Evolutionary conservation across 1,140 invertebrate genomes (phyloP).

Genomic region (Maconellicoccus hirsutus): DNA sequence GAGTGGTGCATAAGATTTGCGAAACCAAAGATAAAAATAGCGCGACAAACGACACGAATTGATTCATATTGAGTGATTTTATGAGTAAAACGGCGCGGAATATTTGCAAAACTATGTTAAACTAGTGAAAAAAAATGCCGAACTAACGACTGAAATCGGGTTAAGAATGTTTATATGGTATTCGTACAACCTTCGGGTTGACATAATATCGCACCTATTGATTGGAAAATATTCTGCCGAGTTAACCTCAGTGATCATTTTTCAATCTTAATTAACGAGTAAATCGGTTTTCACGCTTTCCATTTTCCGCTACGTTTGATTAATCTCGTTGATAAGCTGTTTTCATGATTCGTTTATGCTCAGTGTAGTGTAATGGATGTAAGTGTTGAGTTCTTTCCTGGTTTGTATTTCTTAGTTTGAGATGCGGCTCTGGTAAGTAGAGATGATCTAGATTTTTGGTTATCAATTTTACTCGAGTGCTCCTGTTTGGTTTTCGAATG

Average conservation of each 20-base stretch:
- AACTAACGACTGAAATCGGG: neutral
- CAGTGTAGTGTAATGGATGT: neutral
- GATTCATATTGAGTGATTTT: neutral
- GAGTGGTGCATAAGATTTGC: neutral
- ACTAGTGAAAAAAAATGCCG: neutral
- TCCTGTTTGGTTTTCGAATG: too few species aligned
- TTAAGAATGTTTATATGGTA: neutral
- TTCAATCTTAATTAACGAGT: neutral
- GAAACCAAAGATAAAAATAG: slow-evolving; percentile 7
- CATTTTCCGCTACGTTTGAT: slow-evolving; percentile 9
- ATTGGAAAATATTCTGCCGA: neutral
- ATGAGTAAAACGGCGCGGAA: too few species aligned
- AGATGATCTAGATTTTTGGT: too few species aligned
- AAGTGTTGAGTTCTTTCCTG: neutral
- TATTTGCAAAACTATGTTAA: too few species aligned
- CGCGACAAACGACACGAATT: slow-evolving; percentile 8
- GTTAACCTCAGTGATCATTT: neutral
- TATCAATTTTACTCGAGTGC: too few species aligned
- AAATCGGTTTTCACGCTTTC: slow-evolving; percentile 19
- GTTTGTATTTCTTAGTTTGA: too few species aligned
- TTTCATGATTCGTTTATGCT: neutral
- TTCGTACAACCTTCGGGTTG: neutral
- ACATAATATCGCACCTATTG: neutral
- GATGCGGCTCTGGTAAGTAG: too few species aligned
- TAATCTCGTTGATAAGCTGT: neutral